Base-by-base conservation (phyloP, 2,113 vertebrate genomes). In the Pardalotus punctatus region DNA sequence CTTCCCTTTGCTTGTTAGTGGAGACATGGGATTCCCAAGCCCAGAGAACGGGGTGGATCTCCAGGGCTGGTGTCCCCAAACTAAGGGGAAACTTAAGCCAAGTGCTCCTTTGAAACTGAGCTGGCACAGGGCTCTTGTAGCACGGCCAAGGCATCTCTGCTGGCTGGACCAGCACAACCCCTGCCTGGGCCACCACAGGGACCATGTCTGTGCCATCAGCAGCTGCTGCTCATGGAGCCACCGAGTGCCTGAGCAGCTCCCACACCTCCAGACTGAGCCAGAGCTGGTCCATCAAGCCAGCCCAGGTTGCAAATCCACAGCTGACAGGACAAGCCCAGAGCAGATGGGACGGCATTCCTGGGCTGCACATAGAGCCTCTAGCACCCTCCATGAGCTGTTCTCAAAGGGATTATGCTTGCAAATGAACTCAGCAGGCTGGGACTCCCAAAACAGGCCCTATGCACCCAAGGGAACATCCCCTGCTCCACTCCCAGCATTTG, bases 291-390 rank as follows among this genome's bases (percentile, higher is more conserved):
- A 72, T 92, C 95, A 35, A 73, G 96, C 58, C 67, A 43, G 79
- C 79, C 92, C 70, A 31, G 90, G 45, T 82, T 96, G 94, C 95
- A 96, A 95, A 96, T 86, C 71, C 6, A 4, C 71, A 90, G 86
- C 79, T 94, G 95, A 92, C 51, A 72, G 85, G 81, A 93, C 92
- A 93, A 95, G 90, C 81, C 82, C 66, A 31, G 79, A 82, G 94
- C 74, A 94, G 90, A 90, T 10, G 1, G 57, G 70, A 72, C 88
- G 2, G 51, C 88, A 92, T 92, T 95, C 92, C 85, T 36, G 1
- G 33, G 27, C 21, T 9, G 73, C 79, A 65, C 72, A 70, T 58
- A 72, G 62, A 92, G 94, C 85, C 88, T 77, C 82, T 88, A 86
- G 94, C 94, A 95, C 42, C 66, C 36, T 80, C 43, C 71, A 10